Evolutionary conservation across 2,888 invertebrate species (phyloP), one percentile per base, ranked within the genome.

Genomic region (Oscheius onirici): DNA sequence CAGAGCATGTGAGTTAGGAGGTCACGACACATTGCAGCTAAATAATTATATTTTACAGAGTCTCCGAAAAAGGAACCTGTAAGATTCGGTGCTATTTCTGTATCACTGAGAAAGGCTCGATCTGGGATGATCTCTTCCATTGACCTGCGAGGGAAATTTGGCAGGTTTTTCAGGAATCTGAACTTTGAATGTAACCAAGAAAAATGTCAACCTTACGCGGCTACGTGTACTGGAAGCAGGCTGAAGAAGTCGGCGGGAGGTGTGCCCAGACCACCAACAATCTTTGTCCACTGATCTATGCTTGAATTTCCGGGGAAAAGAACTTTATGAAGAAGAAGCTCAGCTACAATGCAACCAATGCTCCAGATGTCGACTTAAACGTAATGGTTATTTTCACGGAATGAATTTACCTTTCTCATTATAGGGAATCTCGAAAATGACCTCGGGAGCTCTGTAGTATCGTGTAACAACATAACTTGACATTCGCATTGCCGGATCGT

Each of bases 391-490:
- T 55, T 17, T n/a, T 10, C 34, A 54, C n/a, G n/a, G n/a, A n/a
- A n/a, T n/a, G 28, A 11, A 15, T 17, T 28, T 55, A 65, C 90
- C 90, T 90, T 99, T 99, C 89, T 97, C 97, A 84, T 95, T 95
- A 90, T 99, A 99, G 0, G 96, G 97, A 95, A 99, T 97, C 80
- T 87, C 88, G 15, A 88, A 79, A 60, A 88, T 88, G 49, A 93
- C 95, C 91, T 99, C 99, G 0, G 99, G 99, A 74, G 99, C 99
- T 85, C 99, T 91, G 90, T 99, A 99, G 90, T 99, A 97, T 83
- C 99, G 58, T 2, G 81, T 81, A 15, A 81, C 81, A 0, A 81
- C 99, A 90, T 99, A 99, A 2, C 97, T 97, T 66, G 97, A 99
- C 99, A 99, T 99, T 63, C 81, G 49, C 96, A 97, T 97, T 89